Evolutionary conservation across 2,888 invertebrate species (phyloP).

Genomic region (Onchidella celtica): DNA sequence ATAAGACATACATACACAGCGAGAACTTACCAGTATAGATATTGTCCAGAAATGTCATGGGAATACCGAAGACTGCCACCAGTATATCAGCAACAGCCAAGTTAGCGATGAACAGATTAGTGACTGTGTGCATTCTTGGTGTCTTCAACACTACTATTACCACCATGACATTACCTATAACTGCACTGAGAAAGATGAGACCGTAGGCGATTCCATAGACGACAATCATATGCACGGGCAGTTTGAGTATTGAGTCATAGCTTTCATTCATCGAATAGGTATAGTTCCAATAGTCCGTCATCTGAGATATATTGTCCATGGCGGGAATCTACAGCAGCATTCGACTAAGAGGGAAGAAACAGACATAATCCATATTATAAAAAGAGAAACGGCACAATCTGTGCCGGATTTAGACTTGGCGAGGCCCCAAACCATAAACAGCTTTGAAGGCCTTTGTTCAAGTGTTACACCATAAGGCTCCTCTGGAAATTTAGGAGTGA

Average conservation of each 20-base stretch:
- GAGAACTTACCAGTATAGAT: constrained; percentile 64
- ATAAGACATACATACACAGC: too few species aligned
- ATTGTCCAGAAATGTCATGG: constrained; percentile 69
- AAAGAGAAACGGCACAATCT: too few species aligned
- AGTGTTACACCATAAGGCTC: too few species aligned
- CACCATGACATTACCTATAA: constrained; percentile 78
- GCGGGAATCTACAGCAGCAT: not conserved
- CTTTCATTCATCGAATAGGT: too few species aligned
- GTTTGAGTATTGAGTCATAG: constrained; percentile 57
- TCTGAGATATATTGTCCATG: not conserved
- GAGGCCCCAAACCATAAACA: too few species aligned
- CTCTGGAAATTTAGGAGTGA: too few species aligned
- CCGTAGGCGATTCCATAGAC: constrained; percentile 77
- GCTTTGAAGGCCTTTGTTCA: too few species aligned
- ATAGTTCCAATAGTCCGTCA: too few species aligned
- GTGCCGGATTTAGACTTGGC: too few species aligned
- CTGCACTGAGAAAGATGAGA: constrained; percentile 75
- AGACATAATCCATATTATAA: too few species aligned
- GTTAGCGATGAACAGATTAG: constrained; percentile 75
- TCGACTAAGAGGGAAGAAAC: too few species aligned
- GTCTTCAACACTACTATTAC: constrained; percentile 76
- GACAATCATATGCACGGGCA: constrained; percentile 67
- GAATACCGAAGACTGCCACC: constrained; percentile 70
- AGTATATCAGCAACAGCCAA: constrained; percentile 72
- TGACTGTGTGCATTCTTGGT: constrained; percentile 78